A percentile compares a stretch with the other conserved stretches of the same genome.
phyloP scores from a whole-genome alignment of 2,888 invertebrate species.

The Acleris laterana region DNA sequence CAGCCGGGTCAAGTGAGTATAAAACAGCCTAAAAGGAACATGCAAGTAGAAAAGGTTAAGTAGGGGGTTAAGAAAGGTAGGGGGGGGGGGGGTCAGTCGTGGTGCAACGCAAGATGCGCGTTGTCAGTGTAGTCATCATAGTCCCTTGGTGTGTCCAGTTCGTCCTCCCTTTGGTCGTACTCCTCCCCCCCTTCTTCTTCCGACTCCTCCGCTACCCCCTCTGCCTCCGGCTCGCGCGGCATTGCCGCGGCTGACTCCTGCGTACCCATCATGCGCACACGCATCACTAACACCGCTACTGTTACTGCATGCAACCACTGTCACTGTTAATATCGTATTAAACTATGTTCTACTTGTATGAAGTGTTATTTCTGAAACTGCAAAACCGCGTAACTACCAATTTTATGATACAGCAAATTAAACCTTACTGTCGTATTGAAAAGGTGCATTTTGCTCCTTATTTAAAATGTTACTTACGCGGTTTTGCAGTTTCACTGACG shows the following conservation, averaged over 20 bases:
- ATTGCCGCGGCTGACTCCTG: slow-evolving; percentile 55
- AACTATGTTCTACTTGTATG: too few species aligned
- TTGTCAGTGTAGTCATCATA: slow-evolving; percentile 80
- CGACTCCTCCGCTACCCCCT: slow-evolving; percentile 48
- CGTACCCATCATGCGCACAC: slow-evolving; percentile 37
- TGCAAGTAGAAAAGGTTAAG: not conserved
- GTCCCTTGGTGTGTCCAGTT: slow-evolving; percentile 66
- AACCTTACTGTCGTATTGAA: too few species aligned
- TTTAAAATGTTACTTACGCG: too few species aligned
- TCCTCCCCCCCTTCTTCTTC: slow-evolving; percentile 57
- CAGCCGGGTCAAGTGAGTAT: not conserved
- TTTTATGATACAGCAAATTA: too few species aligned
- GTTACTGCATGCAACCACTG: slow-evolving; percentile 19
- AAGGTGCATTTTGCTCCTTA: too few species aligned
- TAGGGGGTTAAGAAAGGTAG: not conserved
- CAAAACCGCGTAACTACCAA: too few species aligned
- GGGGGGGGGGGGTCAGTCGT: slow-evolving; percentile 60
- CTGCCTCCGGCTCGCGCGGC: slow-evolving; percentile 51
- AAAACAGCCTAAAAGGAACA: not conserved
- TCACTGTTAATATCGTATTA: too few species aligned
- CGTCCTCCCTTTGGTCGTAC: slow-evolving; percentile 64
- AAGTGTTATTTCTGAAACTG: too few species aligned
- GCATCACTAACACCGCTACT: slow-evolving; percentile 33
- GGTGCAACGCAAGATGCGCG: slow-evolving; percentile 65
- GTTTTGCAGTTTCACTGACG: too few species aligned